phyloP scores from a whole-genome alignment of 2,113 vertebrate species.

The Urocynchramus pylzowi region DNA sequence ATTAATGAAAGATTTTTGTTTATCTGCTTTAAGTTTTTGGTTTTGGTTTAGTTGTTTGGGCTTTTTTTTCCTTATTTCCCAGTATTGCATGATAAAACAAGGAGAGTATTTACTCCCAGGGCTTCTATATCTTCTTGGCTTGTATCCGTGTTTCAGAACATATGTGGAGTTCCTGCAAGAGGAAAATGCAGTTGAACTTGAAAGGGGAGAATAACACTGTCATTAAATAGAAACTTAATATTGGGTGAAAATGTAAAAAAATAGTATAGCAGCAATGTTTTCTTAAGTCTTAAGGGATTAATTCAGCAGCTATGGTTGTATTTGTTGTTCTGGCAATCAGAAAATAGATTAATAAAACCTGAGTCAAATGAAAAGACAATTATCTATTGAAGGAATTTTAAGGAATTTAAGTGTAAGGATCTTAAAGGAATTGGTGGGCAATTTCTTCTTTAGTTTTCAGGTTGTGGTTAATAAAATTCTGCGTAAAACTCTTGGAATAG shows the following conservation, averaged over 20 bases:
- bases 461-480: not conserved
- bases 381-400: not conserved
- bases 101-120: not conserved
- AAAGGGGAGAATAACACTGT: not conserved
- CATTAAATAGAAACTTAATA: not conserved
- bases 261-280: not conserved
- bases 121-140: not conserved
- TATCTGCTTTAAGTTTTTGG: not conserved
- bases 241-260: not conserved
- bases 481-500: not conserved
- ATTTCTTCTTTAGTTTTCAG: not conserved
- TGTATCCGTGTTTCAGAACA: not conserved
- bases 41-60: not conserved
- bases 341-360: not conserved
- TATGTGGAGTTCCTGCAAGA: not conserved
- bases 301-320: not conserved
- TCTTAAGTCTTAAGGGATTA: not conserved
- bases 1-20: not conserved
- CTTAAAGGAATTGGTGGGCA: not conserved
- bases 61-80: not conserved
- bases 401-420: not conserved
- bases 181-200: not conserved
- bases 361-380: not conserved
- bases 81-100: not conserved
- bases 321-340: not conserved